Base-by-base conservation (phyloP, 2,888 invertebrate species). In the Tipula confusa region DNA sequence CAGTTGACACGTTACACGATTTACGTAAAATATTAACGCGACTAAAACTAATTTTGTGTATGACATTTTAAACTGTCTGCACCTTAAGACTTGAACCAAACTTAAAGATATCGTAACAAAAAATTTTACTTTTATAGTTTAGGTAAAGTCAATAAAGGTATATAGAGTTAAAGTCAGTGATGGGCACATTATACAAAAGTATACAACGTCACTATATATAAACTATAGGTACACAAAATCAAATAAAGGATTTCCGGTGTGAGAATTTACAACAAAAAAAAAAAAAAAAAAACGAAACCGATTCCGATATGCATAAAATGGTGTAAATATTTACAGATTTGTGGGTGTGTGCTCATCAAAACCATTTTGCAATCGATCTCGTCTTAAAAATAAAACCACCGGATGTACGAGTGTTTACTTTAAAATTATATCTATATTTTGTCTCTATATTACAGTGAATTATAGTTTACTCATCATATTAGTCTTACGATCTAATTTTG, bases 401-500 rank as follows among this genome's bases (percentile, higher is more conserved):
- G 64, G 64, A 64, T 64, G 9, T 24, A 43, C 4, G n/a, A 15
- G 43, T 43, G 15, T 43, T 43, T 43, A 64, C 64, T 64, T n/a
- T 64, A 64, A 64, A 24, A 24, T 64, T 64, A n/a, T n/a, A 64
- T 24, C 64, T 64, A 64, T 64, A 43, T 43, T 43, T 43, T n/a
- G n/a, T n/a, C n/a, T 43, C 0, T 18, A 43, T 15, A 38, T 43
- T 24, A 9, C 13, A 29, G 7, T 82, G n/a, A 1, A 48, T 85
- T 85, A 89, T 28, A 89, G 86, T 85, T 87, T 88, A 85, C 88
- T 88, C 18, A 85, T 85, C 0, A 88, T 84, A 84, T 87, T 87
- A 24, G n/a, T 24, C 83, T 87, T 89, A 1, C 95, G 91, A 83
- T 93, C 92, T 85, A 95, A 90, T 87, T 93, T 92, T 6, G 94